Percentiles rank a stretch among this genome's conserved stretches.
These are phyloP conservation scores for Alviniconcha marisindica DNA, from an alignment of 1,140 invertebrate genomes.

Conservation along the genomic window DNA sequence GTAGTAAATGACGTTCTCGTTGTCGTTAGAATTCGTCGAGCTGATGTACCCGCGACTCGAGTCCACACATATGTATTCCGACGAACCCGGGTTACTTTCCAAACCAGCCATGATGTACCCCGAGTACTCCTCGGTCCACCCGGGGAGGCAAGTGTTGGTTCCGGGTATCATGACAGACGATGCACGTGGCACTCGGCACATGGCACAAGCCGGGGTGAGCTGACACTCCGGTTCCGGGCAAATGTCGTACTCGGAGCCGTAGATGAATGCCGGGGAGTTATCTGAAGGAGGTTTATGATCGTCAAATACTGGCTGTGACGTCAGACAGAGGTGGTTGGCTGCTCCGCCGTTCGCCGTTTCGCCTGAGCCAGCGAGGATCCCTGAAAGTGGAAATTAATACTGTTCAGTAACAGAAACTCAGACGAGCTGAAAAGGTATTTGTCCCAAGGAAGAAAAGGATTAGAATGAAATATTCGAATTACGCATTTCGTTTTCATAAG, in stretches of 20 bases:
- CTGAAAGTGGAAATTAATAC: too few species aligned
- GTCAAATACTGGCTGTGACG: constrained; percentile 7
- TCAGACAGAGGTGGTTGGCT: not conserved
- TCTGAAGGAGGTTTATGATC: not conserved
- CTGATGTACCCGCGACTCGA: not conserved
- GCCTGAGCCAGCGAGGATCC: not conserved
- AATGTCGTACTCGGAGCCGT: not conserved
- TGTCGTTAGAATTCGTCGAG: not conserved
- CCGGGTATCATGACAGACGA: constrained; percentile 43
- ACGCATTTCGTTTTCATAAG: too few species aligned
- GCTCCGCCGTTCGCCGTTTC: not conserved
- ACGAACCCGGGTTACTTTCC: not conserved
- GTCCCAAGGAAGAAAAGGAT: too few species aligned
- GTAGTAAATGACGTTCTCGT: not conserved
- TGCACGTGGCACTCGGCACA: constrained; percentile 42
- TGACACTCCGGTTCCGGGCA: not conserved
- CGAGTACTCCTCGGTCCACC: constrained; percentile 44
- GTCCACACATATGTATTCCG: constrained; percentile 40
- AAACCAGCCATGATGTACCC: constrained; percentile 41
- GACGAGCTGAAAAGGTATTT: too few species aligned
- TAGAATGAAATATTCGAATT: too few species aligned
- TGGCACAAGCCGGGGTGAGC: constrained; percentile 41
- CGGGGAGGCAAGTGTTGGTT: constrained; percentile 21
- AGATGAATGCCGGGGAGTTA: not conserved
- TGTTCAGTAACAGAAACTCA: too few species aligned